These are phyloP conservation scores for Aporrectodea caliginosa DNA, from an alignment of 1,140 invertebrate genomes.

Conservation along the genomic window DNA sequence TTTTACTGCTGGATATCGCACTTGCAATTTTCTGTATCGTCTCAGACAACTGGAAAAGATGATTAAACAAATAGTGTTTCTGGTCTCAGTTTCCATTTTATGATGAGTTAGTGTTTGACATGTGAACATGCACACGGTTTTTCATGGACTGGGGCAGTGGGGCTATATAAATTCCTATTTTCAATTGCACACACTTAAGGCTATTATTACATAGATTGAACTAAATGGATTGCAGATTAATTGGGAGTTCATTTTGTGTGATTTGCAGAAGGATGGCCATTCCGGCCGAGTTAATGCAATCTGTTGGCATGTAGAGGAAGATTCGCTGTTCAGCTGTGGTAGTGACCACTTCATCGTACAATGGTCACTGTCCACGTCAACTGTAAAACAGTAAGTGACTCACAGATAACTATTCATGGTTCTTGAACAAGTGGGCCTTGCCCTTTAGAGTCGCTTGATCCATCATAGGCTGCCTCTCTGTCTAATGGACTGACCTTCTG, in stretches of 20 bases:
- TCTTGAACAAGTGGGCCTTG: too few species aligned
- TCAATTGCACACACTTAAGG: background rate
- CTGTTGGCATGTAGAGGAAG: slow-evolving; percentile 54
- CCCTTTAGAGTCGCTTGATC: too few species aligned
- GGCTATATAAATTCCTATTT: background rate
- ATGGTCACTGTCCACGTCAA: slow-evolving; percentile 56
- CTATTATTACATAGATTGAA: background rate
- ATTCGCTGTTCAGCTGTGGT: slow-evolving; percentile 59
- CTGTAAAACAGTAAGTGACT: slow-evolving; percentile 55
- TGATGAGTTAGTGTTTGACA: background rate
- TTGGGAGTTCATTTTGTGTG: slow-evolving; percentile 14
- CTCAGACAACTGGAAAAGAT: too few species aligned
- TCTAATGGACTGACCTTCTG: too few species aligned
- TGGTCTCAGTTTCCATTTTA: background rate
- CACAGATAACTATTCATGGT: too few species aligned
- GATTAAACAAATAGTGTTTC: background rate
- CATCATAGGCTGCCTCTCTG: too few species aligned
- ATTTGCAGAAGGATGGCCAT: slow-evolving; percentile 57
- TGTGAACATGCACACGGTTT: background rate
- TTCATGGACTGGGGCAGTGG: background rate
- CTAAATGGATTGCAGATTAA: background rate
- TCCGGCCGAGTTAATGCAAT: slow-evolving; percentile 58
- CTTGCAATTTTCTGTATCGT: too few species aligned
- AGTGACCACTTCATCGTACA: slow-evolving; percentile 57
- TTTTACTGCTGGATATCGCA: too few species aligned